phyloP scores from a whole-genome alignment of 2,797 vertebrate species.

The Denticeps clupeoides region DNA sequence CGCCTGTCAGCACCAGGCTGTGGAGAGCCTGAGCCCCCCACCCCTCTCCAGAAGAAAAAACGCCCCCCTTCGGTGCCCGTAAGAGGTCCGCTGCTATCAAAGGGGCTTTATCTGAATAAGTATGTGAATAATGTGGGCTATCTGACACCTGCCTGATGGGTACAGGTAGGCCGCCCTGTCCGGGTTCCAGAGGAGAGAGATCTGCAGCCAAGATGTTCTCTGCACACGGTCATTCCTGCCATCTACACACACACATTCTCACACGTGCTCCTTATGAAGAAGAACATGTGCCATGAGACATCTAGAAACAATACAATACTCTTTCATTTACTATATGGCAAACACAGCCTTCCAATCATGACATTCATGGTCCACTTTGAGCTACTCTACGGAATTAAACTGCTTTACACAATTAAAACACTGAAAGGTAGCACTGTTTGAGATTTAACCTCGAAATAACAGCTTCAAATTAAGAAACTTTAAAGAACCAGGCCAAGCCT shows the following conservation, averaged over 20 bases:
- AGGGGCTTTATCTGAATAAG: constrained; percentile 47
- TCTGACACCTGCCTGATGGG: constrained; percentile 49
- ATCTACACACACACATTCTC: constrained; percentile 18
- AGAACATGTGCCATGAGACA: constrained; percentile 59
- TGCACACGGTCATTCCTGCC: constrained; percentile 7
- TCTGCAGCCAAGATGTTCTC: too few species aligned
- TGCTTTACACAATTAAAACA: too few species aligned
- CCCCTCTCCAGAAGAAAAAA: constrained; percentile 8
- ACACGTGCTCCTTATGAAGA: constrained; percentile 16
- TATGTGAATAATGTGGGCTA: constrained; percentile 53
- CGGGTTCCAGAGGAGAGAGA: not conserved
- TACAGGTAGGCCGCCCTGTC: constrained; percentile 27
- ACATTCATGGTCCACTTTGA: too few species aligned
- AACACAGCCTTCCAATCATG: too few species aligned
- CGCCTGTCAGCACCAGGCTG: constrained; percentile 34
- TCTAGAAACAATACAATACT: constrained; percentile 28
- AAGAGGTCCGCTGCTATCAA: constrained; percentile 35
- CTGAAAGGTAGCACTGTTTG: too few species aligned
- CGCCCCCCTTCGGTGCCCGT: constrained; percentile 22
- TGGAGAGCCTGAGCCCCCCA: constrained; percentile 21
- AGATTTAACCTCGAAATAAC: too few species aligned
- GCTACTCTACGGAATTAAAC: too few species aligned
- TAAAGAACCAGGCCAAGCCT: too few species aligned
- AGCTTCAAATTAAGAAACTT: too few species aligned
- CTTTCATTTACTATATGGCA: too few species aligned